A percentile compares a stretch with the other conserved stretches of the same genome.
Conservation (phyloP, 64 coral and sea anemone genomes). For the Platygyra sinensis region DNA sequence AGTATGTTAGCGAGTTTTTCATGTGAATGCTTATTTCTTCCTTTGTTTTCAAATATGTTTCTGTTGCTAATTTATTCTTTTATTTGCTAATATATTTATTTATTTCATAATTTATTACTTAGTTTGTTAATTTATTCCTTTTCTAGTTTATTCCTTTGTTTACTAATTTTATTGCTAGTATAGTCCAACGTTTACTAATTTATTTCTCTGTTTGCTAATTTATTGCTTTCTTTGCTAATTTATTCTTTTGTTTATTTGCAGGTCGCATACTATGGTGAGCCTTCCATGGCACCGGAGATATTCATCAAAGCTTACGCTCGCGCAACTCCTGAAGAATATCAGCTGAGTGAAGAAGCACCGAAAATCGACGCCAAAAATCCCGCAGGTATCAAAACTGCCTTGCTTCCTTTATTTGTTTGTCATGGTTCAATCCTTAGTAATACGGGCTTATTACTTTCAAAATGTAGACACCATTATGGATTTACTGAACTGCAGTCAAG, state of each 20-base stretch:
- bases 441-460: not conserved
- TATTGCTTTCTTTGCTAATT: not conserved
- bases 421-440: too few species aligned
- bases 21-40: too few species aligned
- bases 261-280: constrained; percentile 75
- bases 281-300: constrained; percentile 59
- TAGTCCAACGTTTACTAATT: too few species aligned
- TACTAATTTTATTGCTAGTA: not conserved
- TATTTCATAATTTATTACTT: too few species aligned
- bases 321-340: constrained; percentile 63
- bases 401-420: not conserved
- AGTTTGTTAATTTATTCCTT: too few species aligned
- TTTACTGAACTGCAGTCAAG: constrained; percentile 68
- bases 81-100: too few species aligned
- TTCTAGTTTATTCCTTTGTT: not conserved
- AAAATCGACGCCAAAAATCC: constrained; percentile 80
- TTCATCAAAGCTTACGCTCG: constrained; percentile 71
- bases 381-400: constrained; percentile 33
- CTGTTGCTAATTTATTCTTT: too few species aligned
- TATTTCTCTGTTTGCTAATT: not conserved
- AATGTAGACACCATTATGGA: constrained; percentile 74
- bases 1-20: too few species aligned
- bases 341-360: constrained; percentile 46
- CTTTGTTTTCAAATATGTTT: too few species aligned
- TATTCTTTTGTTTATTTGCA: not conserved